These are phyloP conservation scores for Onthophagus taurus DNA, from an alignment of 1,140 invertebrate species.

Conservation along the genomic window DNA sequence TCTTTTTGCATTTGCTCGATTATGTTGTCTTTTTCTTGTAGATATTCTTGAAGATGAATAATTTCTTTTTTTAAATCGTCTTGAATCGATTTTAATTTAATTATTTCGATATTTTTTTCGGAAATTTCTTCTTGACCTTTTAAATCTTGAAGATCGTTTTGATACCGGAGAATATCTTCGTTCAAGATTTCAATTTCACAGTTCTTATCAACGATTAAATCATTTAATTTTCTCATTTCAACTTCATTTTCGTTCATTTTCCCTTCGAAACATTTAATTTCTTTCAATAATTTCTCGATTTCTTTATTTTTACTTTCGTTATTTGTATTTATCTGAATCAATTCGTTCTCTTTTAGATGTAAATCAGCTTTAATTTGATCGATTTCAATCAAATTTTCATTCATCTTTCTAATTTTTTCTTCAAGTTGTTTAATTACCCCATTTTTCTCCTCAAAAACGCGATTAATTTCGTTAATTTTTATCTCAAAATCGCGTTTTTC, in stretches of 20 bases:
- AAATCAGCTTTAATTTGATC: constrained; percentile 20
- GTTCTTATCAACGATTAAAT: constrained; percentile 36
- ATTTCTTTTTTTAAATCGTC: constrained; percentile 45
- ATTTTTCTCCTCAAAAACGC: constrained; percentile 37
- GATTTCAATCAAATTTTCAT: constrained; percentile 20
- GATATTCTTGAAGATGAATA: constrained; percentile 45
- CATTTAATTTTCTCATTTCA: constrained; percentile 12
- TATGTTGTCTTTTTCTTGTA: constrained; percentile 47
- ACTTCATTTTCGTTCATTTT: constrained; percentile 15
- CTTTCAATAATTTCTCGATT: constrained; percentile 20
- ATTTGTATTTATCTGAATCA: constrained; percentile 22
- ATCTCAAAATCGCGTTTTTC: constrained; percentile 45
- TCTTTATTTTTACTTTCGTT: constrained; percentile 42
- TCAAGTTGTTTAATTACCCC: constrained; percentile 35
- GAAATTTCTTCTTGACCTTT: constrained; percentile 23
- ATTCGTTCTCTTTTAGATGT: constrained; percentile 21
- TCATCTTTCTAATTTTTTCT: constrained; percentile 18
- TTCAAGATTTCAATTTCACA: constrained; percentile 42
- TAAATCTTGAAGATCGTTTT: constrained; percentile 23
- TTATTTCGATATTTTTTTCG: constrained; percentile 34
- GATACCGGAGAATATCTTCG: constrained; percentile 41
- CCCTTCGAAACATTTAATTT: constrained; percentile 31
- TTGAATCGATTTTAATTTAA: constrained; percentile 33
- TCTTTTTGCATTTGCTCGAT: constrained; percentile 45
- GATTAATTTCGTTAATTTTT: constrained; percentile 37